Conservation (phyloP, 2,113 vertebrate species). For the Ciconia maguari region DNA sequence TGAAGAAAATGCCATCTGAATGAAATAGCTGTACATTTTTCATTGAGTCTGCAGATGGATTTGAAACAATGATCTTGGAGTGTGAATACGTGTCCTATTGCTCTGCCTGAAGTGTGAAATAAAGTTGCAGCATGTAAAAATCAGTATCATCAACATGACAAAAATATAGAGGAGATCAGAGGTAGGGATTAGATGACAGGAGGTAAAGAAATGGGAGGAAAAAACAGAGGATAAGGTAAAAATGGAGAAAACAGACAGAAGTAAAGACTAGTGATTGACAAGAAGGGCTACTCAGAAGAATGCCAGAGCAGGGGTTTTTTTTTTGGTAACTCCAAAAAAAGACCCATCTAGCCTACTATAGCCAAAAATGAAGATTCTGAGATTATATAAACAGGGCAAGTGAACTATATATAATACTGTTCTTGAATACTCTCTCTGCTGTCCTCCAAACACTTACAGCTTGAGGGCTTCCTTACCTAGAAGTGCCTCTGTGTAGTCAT, state of each 20-base stretch:
- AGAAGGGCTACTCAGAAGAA: neutral
- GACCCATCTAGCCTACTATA: neutral
- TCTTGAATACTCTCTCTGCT: neutral
- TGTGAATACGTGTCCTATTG: neutral
- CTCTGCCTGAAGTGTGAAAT: neutral
- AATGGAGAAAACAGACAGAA: neutral
- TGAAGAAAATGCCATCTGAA: neutral
- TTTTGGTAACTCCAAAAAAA: neutral
- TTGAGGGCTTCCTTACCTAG: neutral
- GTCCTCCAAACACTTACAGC: neutral
- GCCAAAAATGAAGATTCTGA: neutral
- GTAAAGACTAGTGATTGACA: neutral
- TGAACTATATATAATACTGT: neutral
- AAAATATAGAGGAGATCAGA: neutral
- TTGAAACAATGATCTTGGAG: neutral
- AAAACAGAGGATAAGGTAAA: neutral
- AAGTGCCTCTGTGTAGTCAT: neutral
- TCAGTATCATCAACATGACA: neutral
- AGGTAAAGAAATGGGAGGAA: neutral
- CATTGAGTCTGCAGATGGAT: neutral
- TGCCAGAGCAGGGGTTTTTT: neutral
- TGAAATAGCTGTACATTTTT: neutral
- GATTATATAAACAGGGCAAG: neutral
- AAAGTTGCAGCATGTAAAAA: neutral
- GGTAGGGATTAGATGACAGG: neutral